A percentile compares a stretch with the other conserved stretches of the same genome.
phyloP scores from a whole-genome alignment of 2,113 vertebrate species.

The Tylochromis polylepis region DNA sequence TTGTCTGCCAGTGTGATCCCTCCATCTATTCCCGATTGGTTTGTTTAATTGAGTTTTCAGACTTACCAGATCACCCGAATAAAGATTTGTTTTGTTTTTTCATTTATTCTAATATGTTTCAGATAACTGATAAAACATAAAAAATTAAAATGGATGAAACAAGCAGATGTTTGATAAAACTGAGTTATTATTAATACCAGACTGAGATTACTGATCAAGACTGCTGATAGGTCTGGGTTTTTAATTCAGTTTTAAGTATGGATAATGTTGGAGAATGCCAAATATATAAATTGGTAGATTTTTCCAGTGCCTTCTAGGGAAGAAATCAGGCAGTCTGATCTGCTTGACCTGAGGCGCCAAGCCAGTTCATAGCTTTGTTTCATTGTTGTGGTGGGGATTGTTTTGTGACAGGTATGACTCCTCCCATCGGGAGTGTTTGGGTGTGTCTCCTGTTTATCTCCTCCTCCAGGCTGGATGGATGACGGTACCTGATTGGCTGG shows the following conservation, averaged over 20 bases:
- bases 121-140: fast-evolving
- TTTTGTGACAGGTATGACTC: too few species aligned
- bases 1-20: not conserved
- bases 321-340: not conserved
- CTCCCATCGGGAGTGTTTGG: too few species aligned
- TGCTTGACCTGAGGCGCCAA: not conserved
- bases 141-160: not conserved
- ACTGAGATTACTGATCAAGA: not conserved
- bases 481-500: too few species aligned
- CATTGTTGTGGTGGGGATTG: too few species aligned
- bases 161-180: not conserved
- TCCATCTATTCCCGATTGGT: not conserved
- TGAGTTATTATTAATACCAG: not conserved
- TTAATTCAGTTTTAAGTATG: not conserved
- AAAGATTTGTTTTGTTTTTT: not conserved
- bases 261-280: not conserved
- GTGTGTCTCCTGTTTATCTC: too few species aligned
- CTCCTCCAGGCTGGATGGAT: too few species aligned
- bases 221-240: fast-evolving
- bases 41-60: not conserved
- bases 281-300: not conserved
- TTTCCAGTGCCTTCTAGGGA: not conserved
- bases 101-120: not conserved
- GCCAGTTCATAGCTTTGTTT: not conserved
- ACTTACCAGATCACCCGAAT: not conserved